Evolutionary conservation across 2,888 invertebrate genomes (phyloP), one percentile per base, ranked within the genome.

Genomic region (Drosophila lacicola): DNA sequence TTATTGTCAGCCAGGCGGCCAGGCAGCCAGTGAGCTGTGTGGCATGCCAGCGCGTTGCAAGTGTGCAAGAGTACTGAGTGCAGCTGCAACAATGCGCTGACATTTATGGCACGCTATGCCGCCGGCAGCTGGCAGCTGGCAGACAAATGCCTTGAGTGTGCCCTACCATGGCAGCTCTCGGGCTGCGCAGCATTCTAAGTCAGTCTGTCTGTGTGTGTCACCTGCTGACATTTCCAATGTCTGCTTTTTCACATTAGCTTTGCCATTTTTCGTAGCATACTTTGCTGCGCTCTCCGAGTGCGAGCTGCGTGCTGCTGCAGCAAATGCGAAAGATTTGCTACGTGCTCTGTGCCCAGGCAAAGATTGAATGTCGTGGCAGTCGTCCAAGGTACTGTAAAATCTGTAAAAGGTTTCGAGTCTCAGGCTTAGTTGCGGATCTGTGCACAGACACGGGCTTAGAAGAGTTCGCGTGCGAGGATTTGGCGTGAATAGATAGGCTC

Each of bases 81-180:
- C 79, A 66, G 64, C 79, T 77, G 82, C 84, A 79, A 83, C 83
- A 86, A 79, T 79, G 84, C 72, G 65, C 79, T 65, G 81, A 74
- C 87, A 86, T 83, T 83, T 83, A 83, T 83, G 82, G 82, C 82
- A 84, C 51, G 68, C 70, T 66, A 60, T 70, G 85, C 86, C 80
- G 77, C 45, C 61, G 80, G 75, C 86, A 72, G 70, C 78, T 74
- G 82, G 75, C 86, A 74, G 70, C 78, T 74, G 82, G 70, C 82
- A 74, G 78, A 64, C 78, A 83, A 83, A 84, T 83, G 82, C 69
- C 82, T 76, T 74, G 74, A 74, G 81, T 74, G 73, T 49, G 71
- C 74, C 63, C 66, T 46, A 14, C 64, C 60, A 42, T 33, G 57
- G 49, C 70, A 47, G 50, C 57, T 47, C 8, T 29, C 29, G 29